phyloP scores from a whole-genome alignment of 2,888 invertebrate genomes.

The Pseudoips prasinana region DNA sequence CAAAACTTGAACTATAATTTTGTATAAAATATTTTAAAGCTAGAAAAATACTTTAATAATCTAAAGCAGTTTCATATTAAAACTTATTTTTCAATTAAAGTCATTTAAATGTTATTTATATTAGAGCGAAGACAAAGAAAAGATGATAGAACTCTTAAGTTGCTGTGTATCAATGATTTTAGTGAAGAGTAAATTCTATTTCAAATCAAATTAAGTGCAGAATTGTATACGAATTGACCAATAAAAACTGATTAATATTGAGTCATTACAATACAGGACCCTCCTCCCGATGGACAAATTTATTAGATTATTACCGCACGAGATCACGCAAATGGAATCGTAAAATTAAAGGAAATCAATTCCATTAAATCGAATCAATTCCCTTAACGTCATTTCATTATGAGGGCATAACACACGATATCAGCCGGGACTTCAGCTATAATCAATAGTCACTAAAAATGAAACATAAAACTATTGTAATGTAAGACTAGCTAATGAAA shows the following conservation, averaged over 20 bases:
- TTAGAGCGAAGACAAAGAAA: too few relatives aligned
- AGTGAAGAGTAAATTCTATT: too few relatives aligned
- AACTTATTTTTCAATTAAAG: too few relatives aligned
- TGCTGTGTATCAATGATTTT: too few relatives aligned
- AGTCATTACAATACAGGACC: constrained; percentile 55
- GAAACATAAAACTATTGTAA: constrained; percentile 14
- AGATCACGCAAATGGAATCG: constrained; percentile 80
- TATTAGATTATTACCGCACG: constrained; percentile 76
- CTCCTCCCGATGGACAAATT: constrained; percentile 74
- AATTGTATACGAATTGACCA: constrained; percentile 44
- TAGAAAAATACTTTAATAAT: too few relatives aligned
- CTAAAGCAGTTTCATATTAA: too few relatives aligned
- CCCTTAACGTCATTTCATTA: constrained; percentile 53
- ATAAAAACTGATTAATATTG: constrained; percentile 66
- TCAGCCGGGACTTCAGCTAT: constrained; percentile 8
- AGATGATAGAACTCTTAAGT: too few relatives aligned
- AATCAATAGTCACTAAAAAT: neutral
- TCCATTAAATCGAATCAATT: constrained; percentile 72
- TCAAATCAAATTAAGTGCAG: too few relatives aligned
- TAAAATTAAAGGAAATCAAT: constrained; percentile 78
- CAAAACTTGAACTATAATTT: neutral
- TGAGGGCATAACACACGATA: constrained; percentile 32
- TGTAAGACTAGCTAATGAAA: constrained; percentile 42
- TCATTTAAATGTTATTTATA: too few relatives aligned
- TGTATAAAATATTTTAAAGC: too few relatives aligned